Conservation (phyloP, 1,140 invertebrate genomes). For the Triops longicaudatus region DNA sequence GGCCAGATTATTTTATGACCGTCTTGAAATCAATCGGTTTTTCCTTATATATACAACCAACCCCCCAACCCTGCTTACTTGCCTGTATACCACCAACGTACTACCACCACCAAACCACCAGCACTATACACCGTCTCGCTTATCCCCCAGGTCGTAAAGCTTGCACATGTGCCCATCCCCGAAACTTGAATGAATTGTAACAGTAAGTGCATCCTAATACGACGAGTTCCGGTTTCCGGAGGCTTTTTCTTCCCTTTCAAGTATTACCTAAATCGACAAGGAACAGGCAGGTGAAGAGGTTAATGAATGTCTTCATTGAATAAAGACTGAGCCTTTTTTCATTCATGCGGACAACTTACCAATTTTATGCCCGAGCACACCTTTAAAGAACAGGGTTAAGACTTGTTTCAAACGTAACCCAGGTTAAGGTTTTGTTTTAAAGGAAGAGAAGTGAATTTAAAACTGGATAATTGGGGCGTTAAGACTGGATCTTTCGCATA, state of each 20-base stretch:
- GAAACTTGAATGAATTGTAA: constrained; percentile 4
- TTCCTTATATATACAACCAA: not conserved
- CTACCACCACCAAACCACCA: not conserved
- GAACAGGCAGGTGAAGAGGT: not conserved
- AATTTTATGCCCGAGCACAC: not conserved
- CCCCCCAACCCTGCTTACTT: no score
- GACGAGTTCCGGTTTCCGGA: not conserved
- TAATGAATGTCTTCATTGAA: constrained; percentile 15
- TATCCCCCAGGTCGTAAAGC: not conserved
- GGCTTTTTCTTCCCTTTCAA: not conserved
- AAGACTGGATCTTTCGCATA: not conserved
- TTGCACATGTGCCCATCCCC: not conserved
- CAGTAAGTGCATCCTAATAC: not conserved
- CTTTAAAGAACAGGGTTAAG: not conserved
- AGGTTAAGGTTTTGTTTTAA: not conserved
- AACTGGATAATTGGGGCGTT: not conserved
- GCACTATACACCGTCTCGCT: not conserved
- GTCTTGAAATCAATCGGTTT: constrained; percentile 15
- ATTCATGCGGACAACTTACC: not conserved
- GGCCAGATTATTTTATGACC: constrained; percentile 11
- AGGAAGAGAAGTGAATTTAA: not conserved
- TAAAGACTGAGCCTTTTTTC: not conserved
- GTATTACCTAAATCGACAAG: not conserved
- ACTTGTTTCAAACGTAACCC: not conserved
- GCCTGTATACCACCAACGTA: no score